Evolutionary conservation across 2,888 invertebrate species (phyloP).

Genomic region (Onthophagus sagittarius): DNA sequence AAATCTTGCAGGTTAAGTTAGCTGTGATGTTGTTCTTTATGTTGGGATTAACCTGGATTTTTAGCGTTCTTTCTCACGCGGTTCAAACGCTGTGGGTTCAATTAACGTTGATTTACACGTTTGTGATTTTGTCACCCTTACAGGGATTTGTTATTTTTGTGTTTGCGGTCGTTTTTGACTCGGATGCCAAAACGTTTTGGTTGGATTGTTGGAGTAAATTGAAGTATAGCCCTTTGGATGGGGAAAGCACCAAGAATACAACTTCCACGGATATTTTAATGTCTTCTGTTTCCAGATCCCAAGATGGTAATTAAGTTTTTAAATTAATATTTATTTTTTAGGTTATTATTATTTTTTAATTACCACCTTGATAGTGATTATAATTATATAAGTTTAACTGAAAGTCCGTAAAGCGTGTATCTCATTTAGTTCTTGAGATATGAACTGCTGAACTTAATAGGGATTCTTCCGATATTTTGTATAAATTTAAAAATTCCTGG

Average conservation of each 20-base stretch:
- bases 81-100: slow-evolving; percentile 13
- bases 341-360: too few relatives aligned
- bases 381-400: too few relatives aligned
- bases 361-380: too few relatives aligned
- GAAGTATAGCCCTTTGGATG: not conserved
- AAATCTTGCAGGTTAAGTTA: slow-evolving; percentile 2
- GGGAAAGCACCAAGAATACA: not conserved
- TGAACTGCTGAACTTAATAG: too few relatives aligned
- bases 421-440: too few relatives aligned
- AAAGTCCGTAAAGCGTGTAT: too few relatives aligned
- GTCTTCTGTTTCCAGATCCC: not conserved
- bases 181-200: slow-evolving; percentile 12
- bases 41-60: slow-evolving; percentile 19
- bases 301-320: too few relatives aligned
- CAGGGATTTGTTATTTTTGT: slow-evolving; percentile 17
- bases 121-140: slow-evolving; percentile 13
- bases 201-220: not conserved
- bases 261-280: not conserved
- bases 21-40: slow-evolving; percentile 16
- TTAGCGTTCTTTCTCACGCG: slow-evolving; percentile 14
- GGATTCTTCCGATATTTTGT: too few relatives aligned
- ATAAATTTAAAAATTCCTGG: too few relatives aligned
- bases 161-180: slow-evolving; percentile 8
- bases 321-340: too few relatives aligned
- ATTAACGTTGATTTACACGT: slow-evolving; percentile 6